Percentiles rank a stretch among this genome's conserved stretches.
Conservation (phyloP, 2,888 invertebrate species). For the Melieria crassipennis region DNA sequence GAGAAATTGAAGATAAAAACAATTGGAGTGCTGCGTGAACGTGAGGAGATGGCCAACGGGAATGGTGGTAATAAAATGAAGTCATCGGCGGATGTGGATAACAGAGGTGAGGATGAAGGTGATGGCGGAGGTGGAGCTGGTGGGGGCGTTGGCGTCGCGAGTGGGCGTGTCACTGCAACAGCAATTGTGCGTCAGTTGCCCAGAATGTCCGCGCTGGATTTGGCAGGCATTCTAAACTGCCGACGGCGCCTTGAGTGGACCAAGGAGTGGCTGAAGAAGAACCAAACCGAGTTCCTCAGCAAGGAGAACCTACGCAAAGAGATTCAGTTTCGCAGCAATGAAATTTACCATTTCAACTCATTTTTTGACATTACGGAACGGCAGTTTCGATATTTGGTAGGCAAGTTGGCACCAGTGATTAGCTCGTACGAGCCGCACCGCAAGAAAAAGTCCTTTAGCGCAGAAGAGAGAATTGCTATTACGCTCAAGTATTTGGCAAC, state of each 20-base stretch:
- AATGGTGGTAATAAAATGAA: slow-evolving; percentile 42
- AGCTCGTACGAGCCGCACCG: slow-evolving; percentile 62
- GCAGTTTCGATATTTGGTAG: slow-evolving; percentile 62
- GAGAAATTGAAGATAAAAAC: slow-evolving; percentile 61
- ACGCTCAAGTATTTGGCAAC: slow-evolving; percentile 64
- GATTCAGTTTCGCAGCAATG: slow-evolving; percentile 60
- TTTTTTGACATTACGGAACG: slow-evolving; percentile 63
- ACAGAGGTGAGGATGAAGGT: slow-evolving; percentile 33
- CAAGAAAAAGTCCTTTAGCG: slow-evolving; percentile 62
- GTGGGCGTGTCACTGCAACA: background rate
- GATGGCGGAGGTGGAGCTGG: slow-evolving; percentile 14
- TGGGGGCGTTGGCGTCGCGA: background rate
- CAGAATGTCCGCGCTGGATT: slow-evolving; percentile 55
- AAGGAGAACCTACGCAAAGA: slow-evolving; percentile 61
- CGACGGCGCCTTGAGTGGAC: slow-evolving; percentile 62
- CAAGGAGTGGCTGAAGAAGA: slow-evolving; percentile 62
- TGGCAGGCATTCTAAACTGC: slow-evolving; percentile 61
- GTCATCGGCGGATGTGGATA: slow-evolving; percentile 38
- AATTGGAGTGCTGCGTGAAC: slow-evolving; percentile 62
- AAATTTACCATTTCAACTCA: slow-evolving; percentile 62
- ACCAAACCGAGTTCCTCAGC: slow-evolving; percentile 60
- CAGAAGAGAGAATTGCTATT: slow-evolving; percentile 63
- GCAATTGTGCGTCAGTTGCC: slow-evolving; percentile 40
- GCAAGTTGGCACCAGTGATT: slow-evolving; percentile 60
- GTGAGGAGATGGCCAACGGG: slow-evolving; percentile 49